Percentiles rank a stretch among this genome's conserved stretches.
phyloP scores from a whole-genome alignment of 2,113 vertebrate genomes.

The Piprites chloris region DNA sequence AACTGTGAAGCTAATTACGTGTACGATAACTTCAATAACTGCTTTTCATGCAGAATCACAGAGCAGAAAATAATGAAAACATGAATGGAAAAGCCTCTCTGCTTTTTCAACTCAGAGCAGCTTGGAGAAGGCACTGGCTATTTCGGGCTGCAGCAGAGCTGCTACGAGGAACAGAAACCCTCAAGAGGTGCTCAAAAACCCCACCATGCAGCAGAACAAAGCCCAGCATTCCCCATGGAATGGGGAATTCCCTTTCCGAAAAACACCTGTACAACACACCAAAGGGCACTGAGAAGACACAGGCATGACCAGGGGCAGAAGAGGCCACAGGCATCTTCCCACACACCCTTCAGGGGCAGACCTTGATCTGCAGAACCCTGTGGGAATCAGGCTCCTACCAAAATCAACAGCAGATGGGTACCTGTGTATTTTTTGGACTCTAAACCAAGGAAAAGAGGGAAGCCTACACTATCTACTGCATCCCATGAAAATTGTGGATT shows the following conservation, averaged over 20 bases:
- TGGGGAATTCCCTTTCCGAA: background rate
- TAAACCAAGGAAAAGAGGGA: background rate
- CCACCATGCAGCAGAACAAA: background rate
- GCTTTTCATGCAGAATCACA: constrained; percentile 29
- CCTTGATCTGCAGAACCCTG: background rate
- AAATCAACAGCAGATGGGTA: background rate
- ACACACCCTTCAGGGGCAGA: rapidly evolving
- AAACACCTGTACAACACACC: rapidly evolving
- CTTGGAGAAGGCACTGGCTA: background rate
- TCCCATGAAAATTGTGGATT: background rate
- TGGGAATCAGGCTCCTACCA: background rate
- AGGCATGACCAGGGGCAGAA: background rate
- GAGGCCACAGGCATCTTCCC: background rate
- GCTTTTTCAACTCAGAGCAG: background rate
- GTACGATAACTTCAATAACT: background rate
- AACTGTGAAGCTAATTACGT: constrained; percentile 6
- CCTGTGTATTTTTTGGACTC: background rate
- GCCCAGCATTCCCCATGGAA: rapidly evolving
- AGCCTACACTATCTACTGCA: background rate
- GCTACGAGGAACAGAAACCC: rapidly evolving
- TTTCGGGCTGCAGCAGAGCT: background rate
- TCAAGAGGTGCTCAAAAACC: background rate
- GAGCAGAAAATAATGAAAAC: constrained; percentile 13
- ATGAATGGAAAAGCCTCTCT: background rate
- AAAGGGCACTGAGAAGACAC: background rate